These are phyloP conservation scores for Scophthalmus maximus DNA, from an alignment of 2,113 vertebrate species.

Conservation along the genomic window DNA sequence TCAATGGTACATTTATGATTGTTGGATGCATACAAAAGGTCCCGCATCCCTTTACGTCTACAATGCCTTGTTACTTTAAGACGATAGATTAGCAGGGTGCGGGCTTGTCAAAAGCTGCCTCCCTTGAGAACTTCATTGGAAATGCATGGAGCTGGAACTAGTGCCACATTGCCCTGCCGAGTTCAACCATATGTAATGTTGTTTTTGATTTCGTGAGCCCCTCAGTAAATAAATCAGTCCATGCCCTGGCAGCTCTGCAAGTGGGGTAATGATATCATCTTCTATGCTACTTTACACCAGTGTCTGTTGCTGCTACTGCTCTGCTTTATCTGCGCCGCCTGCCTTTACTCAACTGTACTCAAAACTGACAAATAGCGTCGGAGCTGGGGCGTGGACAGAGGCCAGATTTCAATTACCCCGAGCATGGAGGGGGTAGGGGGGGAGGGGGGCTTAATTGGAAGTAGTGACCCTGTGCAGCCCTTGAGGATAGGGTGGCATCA, in stretches of 20 bases:
- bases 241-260: slow-evolving; percentile 29
- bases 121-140: not conserved
- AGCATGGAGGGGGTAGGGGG: slow-evolving; percentile 62
- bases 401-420: slow-evolving; percentile 80
- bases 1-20: no score
- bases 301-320: slow-evolving; percentile 23
- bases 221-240: slow-evolving; percentile 64
- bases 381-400: slow-evolving; percentile 53
- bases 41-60: not conserved
- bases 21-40: no score
- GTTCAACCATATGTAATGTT: slow-evolving; percentile 8
- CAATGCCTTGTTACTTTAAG: not conserved
- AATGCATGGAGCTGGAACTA: no score
- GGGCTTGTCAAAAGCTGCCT: slow-evolving; percentile 2
- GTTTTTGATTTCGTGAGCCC: slow-evolving; percentile 37
- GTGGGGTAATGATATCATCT: slow-evolving; percentile 49
- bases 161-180: slow-evolving; percentile 30
- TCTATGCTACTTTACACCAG: slow-evolving; percentile 29
- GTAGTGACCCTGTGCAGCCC: slow-evolving; percentile 76
- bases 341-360: slow-evolving; percentile 65
- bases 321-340: slow-evolving; percentile 60
- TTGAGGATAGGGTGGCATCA: slow-evolving; percentile 65
- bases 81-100: slow-evolving; percentile 4
- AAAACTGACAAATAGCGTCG: slow-evolving; percentile 71
- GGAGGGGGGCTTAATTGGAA: slow-evolving; percentile 77